These are phyloP conservation scores for Hylyphantes graminicola DNA, from an alignment of 1,140 invertebrate species.

Conservation along the genomic window DNA sequence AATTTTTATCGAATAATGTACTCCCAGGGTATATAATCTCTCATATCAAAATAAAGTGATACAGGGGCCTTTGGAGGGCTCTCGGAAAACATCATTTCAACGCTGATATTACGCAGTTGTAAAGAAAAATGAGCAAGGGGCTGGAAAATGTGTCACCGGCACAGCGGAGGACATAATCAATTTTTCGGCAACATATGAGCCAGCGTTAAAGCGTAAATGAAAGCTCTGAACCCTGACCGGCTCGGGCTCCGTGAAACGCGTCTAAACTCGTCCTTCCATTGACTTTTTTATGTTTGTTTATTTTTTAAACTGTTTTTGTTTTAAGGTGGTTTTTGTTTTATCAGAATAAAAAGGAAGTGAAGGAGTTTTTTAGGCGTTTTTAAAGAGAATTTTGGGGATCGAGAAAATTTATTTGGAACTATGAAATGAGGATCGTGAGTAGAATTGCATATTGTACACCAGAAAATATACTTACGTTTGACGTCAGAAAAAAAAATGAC, in stretches of 20 bases:
- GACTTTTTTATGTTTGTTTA: no score
- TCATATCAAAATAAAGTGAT: background rate
- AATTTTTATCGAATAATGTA: constrained; percentile 13
- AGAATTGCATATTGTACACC: no score
- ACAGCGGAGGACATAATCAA: constrained; percentile 14
- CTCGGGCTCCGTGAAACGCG: constrained; percentile 4
- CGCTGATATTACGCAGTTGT: constrained; percentile 10
- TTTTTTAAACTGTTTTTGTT: no score
- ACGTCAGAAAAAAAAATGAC: no score
- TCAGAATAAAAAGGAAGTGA: no score
- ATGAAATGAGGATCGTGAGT: no score
- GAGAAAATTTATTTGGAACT: no score
- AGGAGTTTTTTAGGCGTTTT: no score
- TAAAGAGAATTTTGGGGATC: no score
- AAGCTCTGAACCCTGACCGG: constrained; percentile 42
- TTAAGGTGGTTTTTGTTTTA: no score
- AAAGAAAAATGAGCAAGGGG: constrained; percentile 1
- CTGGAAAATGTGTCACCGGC: constrained; percentile 25
- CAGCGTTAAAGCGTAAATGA: constrained; percentile 39
- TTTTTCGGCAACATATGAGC: constrained; percentile 5
- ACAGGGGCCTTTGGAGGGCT: constrained; percentile 3
- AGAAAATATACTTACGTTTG: no score
- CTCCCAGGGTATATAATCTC: background rate
- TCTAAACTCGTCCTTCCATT: background rate
- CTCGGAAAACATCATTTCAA: constrained; percentile 19